Evolutionary conservation across 1,140 invertebrate species (phyloP).

Genomic region (Ptiloglossa arizonensis): DNA sequence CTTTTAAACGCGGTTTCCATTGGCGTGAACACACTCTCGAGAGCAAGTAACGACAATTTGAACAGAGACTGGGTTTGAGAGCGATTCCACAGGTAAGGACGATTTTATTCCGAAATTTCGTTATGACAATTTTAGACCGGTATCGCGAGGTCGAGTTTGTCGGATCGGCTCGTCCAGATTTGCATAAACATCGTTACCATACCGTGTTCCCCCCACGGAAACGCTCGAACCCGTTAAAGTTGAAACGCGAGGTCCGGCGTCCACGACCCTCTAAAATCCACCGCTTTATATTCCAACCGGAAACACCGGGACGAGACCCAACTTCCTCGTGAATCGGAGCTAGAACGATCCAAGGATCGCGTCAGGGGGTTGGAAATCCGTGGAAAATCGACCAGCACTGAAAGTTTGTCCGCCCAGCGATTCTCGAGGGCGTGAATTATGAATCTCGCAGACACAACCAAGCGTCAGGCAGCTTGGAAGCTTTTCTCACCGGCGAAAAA

Average conservation of each 20-base stretch:
- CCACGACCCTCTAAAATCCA: not conserved
- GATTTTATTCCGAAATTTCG: too few species aligned
- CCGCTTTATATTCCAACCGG: conserved; percentile 30
- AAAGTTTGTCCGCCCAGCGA: not conserved
- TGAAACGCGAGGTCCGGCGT: not conserved
- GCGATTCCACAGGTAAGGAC: too few species aligned
- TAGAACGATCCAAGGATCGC: not conserved
- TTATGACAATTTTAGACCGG: too few species aligned
- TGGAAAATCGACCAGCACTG: conserved; percentile 9
- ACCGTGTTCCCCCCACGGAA: too few species aligned
- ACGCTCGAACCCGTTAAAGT: not conserved
- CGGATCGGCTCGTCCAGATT: too few species aligned
- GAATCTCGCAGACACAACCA: not conserved
- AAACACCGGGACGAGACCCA: not conserved
- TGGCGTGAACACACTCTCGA: too few species aligned
- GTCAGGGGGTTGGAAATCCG: not conserved
- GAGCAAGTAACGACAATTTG: too few species aligned
- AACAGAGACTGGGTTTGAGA: too few species aligned
- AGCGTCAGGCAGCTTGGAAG: too few species aligned
- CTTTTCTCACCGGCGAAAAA: not conserved
- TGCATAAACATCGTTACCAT: not conserved
- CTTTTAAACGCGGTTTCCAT: too few species aligned
- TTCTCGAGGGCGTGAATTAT: not conserved
- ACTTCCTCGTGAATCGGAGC: not conserved
- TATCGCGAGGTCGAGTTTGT: too few species aligned